phyloP scores from a whole-genome alignment of 2,797 vertebrate species.

The Uromys caudimaculatus region DNA sequence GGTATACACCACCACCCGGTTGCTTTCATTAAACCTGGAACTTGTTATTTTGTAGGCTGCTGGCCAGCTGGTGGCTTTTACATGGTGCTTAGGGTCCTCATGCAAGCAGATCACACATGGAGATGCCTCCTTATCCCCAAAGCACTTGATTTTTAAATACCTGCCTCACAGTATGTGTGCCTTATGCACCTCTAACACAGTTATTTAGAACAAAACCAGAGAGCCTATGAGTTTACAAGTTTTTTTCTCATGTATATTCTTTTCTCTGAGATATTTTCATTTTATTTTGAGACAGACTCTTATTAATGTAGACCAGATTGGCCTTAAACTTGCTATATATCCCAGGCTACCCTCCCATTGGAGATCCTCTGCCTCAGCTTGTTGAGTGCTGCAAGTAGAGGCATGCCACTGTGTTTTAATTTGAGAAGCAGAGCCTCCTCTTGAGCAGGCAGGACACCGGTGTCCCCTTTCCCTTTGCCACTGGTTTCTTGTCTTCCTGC shows the following conservation, averaged over 20 bases:
- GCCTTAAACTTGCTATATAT: not conserved
- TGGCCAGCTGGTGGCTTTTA: not conserved
- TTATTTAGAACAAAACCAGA: slow-evolving; percentile 55
- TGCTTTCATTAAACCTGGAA: not conserved
- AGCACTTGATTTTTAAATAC: slow-evolving; percentile 50
- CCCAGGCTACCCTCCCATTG: not conserved
- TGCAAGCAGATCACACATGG: not conserved
- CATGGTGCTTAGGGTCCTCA: not conserved
- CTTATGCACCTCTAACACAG: not conserved
- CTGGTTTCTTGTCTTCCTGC: slow-evolving; percentile 21
- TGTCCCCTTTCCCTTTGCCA: not conserved
- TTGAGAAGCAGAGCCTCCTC: not conserved
- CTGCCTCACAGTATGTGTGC: not conserved
- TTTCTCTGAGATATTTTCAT: not conserved
- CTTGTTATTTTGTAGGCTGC: not conserved
- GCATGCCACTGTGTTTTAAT: not conserved
- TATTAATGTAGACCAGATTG: not conserved
- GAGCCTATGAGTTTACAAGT: not conserved
- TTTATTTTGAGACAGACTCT: not conserved
- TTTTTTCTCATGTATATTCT: not conserved
- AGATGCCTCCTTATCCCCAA: not conserved
- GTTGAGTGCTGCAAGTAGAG: not conserved
- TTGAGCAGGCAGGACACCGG: not conserved
- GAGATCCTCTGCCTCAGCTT: not conserved
- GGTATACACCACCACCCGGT: not conserved